phyloP scores from a whole-genome alignment of 2,113 vertebrate species.

The Cariama cristata region DNA sequence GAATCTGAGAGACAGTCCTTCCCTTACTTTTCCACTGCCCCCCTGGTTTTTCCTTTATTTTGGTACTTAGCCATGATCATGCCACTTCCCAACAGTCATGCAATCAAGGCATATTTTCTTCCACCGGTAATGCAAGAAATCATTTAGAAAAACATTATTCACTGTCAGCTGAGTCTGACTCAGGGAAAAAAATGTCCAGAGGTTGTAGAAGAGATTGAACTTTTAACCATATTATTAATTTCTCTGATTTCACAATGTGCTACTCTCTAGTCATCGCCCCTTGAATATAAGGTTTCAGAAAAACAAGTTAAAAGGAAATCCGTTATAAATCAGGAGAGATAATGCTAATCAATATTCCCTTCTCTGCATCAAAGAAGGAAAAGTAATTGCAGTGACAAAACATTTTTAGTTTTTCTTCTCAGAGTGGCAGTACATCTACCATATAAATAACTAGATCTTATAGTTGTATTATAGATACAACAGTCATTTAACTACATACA shows the following conservation, averaged over 20 bases:
- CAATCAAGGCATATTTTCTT: conserved; percentile 2
- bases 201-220: neutral
- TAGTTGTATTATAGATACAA: neutral
- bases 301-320: neutral
- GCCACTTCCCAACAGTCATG: neutral
- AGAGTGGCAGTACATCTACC: neutral
- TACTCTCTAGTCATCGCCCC: neutral
- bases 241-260: neutral
- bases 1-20: neutral
- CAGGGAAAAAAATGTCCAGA: neutral
- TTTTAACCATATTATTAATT: neutral
- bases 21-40: neutral
- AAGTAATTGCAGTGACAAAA: neutral
- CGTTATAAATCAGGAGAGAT: neutral
- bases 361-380: neutral
- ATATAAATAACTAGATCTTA: neutral
- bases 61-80: neutral
- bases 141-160: conserved; percentile 19
- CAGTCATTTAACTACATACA: neutral
- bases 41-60: neutral
- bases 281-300: neutral
- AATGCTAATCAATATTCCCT: neutral
- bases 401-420: neutral
- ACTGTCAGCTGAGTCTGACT: conserved; percentile 17
- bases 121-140: neutral